These are phyloP conservation scores for Ypsolopha sequella DNA, from an alignment of 2,888 invertebrate species.

Conservation along the genomic window DNA sequence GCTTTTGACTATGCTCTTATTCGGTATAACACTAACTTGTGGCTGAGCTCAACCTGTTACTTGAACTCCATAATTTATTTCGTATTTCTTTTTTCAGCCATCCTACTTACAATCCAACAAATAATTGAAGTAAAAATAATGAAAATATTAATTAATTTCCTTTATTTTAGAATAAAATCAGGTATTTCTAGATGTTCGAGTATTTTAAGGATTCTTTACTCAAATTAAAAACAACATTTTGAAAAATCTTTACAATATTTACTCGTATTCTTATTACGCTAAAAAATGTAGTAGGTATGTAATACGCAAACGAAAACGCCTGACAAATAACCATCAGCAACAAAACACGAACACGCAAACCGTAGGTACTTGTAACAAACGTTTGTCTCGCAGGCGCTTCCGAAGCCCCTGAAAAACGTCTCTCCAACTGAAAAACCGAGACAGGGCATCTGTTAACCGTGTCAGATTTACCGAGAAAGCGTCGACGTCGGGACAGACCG, in stretches of 20 bases:
- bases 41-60: too few species aligned
- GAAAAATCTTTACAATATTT: too few species aligned
- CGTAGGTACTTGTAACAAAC: neutral
- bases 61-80: too few species aligned
- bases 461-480: slow-evolving; percentile 26
- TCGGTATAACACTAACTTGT: too few species aligned
- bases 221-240: neutral
- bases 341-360: slow-evolving; percentile 1
- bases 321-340: slow-evolving; percentile 2
- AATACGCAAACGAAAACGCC: neutral
- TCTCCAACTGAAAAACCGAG: neutral
- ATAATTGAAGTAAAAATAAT: too few species aligned
- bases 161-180: too few species aligned
- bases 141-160: too few species aligned
- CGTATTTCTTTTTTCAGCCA: too few species aligned
- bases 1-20: too few species aligned
- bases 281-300: neutral
- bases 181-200: too few species aligned
- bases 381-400: neutral
- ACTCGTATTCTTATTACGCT: neutral
- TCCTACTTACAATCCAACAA: too few species aligned
- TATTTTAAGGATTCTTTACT: neutral
- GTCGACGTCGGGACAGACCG: slow-evolving; percentile 29
- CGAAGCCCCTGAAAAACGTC: slow-evolving; percentile 1
- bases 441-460: slow-evolving; percentile 7